Percentiles rank a stretch among this genome's conserved stretches.
Evolutionary conservation across 2,797 vertebrate genomes (phyloP).

Genomic region (Gymnopithys bicolor): DNA sequence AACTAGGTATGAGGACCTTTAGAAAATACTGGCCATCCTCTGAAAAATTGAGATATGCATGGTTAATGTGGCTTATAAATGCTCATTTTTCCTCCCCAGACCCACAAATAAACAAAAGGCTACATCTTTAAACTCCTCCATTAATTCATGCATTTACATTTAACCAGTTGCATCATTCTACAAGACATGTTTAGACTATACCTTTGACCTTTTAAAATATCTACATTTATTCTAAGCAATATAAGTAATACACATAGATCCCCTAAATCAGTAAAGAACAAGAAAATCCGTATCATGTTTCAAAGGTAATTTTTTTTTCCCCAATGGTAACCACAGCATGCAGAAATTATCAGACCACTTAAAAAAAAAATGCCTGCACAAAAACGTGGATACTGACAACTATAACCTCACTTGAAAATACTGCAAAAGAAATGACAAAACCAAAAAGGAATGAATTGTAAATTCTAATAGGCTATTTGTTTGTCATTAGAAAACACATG

Average conservation of each 20-base stretch:
- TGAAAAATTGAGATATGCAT: constrained; percentile 80
- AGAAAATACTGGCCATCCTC: constrained; percentile 90
- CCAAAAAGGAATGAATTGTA: constrained; percentile 22
- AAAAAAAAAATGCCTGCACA: constrained; percentile 13
- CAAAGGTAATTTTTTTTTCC: constrained; percentile 43
- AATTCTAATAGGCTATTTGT: constrained; percentile 68
- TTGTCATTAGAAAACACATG: constrained; percentile 68
- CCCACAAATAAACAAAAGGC: constrained; percentile 52
- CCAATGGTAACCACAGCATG: constrained; percentile 41
- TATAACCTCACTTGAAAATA: constrained; percentile 63
- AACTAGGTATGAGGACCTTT: constrained; percentile 91
- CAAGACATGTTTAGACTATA: constrained; percentile 9
- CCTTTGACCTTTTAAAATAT: constrained; percentile 26
- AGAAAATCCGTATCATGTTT: constrained; percentile 62
- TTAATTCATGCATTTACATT: constrained; percentile 15
- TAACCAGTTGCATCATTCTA: constrained; percentile 65
- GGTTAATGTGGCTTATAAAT: constrained; percentile 71
- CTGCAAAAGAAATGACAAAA: constrained; percentile 49
- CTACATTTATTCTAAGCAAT: constrained; percentile 19
- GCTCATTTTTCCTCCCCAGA: constrained; percentile 36
- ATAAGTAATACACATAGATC: constrained; percentile 28
- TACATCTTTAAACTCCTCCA: not conserved
- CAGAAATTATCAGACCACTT: constrained; percentile 44
- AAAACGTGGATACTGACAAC: constrained; percentile 60
- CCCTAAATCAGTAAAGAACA: constrained; percentile 43